Conservation (phyloP, 2,797 vertebrate species). For the Tarsius wallacei region DNA sequence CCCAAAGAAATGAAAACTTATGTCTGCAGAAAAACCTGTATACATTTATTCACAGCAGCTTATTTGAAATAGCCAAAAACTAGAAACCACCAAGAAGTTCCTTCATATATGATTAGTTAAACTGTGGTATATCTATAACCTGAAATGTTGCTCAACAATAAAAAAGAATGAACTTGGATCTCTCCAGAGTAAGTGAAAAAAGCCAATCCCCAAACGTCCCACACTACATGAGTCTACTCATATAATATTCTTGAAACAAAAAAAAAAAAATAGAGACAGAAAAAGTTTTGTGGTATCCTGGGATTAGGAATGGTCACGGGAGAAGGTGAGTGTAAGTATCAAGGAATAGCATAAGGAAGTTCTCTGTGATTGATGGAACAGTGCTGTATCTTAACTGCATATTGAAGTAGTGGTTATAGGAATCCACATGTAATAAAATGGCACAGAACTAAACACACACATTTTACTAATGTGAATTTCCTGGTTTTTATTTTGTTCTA, state of each 20-base stretch:
- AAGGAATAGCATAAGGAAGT: background rate
- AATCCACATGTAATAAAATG: background rate
- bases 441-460: background rate
- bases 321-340: background rate
- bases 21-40: background rate
- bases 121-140: too few species aligned
- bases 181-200: conserved; percentile 24
- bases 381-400: background rate
- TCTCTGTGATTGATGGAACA: background rate
- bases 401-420: background rate
- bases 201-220: background rate
- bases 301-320: background rate
- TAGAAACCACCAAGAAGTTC: background rate
- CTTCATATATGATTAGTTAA: background rate
- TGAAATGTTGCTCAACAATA: too few species aligned
- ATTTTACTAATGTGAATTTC: background rate
- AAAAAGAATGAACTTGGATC: background rate
- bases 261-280: background rate
- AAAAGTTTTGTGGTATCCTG: background rate
- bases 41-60: background rate
- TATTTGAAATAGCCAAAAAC: background rate
- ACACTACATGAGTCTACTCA: background rate
- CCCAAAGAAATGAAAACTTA: background rate
- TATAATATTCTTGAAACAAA: too few species aligned
- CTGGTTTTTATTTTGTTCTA: background rate